Conservation (phyloP, 2,888 invertebrate genomes). For the Chrysolina haemoptera region DNA sequence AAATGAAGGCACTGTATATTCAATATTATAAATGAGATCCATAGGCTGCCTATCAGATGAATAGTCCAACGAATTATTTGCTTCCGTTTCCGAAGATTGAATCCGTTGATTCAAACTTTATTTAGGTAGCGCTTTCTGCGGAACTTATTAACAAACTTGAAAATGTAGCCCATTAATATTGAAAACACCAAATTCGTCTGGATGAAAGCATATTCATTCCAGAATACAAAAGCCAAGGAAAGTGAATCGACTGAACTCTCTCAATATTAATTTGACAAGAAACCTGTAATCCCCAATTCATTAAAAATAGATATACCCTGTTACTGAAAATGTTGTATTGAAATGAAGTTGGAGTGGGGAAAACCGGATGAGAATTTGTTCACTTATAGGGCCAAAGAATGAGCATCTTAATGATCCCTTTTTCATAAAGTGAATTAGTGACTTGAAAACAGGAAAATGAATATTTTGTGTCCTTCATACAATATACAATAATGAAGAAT, state of each 20-base stretch:
- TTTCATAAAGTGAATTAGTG: too few relatives aligned
- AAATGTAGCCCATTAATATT: constrained; percentile 12
- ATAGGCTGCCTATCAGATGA: background rate
- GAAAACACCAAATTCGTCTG: background rate
- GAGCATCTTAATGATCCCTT: too few relatives aligned
- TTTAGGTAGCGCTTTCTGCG: background rate
- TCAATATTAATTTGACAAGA: background rate
- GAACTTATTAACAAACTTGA: constrained; percentile 1
- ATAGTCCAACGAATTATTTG: background rate
- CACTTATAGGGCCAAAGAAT: too few relatives aligned
- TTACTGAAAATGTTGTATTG: background rate
- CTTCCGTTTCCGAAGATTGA: background rate
- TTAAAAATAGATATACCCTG: background rate
- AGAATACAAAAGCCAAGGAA: background rate
- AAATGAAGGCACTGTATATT: too few relatives aligned
- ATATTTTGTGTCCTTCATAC: too few relatives aligned
- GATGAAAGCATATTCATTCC: background rate
- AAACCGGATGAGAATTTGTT: too few relatives aligned
- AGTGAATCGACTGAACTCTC: background rate
- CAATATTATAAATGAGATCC: background rate
- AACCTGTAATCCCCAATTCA: background rate
- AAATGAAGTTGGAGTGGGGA: too few relatives aligned
- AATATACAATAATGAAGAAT: too few relatives aligned
- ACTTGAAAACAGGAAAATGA: too few relatives aligned
- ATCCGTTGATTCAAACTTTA: background rate